phyloP scores from a whole-genome alignment of 2,888 invertebrate species.

The Pollenia labialis region DNA sequence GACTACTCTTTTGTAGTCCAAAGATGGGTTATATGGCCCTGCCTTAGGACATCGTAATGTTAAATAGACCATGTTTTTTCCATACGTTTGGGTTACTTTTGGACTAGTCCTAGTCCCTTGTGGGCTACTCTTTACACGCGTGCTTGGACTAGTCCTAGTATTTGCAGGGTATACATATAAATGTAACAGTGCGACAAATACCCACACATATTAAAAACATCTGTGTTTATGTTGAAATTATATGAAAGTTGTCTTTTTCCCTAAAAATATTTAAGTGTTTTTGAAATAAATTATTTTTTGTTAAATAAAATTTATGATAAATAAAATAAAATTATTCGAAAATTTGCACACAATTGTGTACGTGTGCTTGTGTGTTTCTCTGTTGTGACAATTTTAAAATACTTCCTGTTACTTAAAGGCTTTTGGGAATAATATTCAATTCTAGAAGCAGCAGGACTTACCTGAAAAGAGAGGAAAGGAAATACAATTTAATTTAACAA shows the following conservation, averaged over 20 bases:
- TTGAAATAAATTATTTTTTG: constrained; percentile 17
- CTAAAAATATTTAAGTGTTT: not conserved
- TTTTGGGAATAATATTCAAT: not conserved
- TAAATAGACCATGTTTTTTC: too few relatives aligned
- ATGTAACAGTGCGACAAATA: not conserved
- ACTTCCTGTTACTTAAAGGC: constrained; percentile 14
- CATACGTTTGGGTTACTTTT: too few relatives aligned
- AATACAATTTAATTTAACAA: not conserved
- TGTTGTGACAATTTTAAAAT: not conserved
- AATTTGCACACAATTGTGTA: not conserved
- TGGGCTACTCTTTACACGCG: too few relatives aligned
- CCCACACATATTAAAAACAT: not conserved
- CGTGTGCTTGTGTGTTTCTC: not conserved
- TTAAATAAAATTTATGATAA: constrained; percentile 32
- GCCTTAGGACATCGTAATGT: too few relatives aligned
- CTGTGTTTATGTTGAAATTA: not conserved
- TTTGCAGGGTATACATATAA: too few relatives aligned
- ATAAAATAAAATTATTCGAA: constrained; percentile 11
- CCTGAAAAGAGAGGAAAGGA: constrained; percentile 50
- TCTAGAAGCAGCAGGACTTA: constrained; percentile 15
- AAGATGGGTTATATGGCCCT: too few relatives aligned
- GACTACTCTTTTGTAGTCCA: too few relatives aligned
- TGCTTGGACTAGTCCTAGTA: too few relatives aligned
- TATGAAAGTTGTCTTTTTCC: not conserved
- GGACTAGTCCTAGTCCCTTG: too few relatives aligned